phyloP scores from a whole-genome alignment of 2,113 vertebrate genomes.

The Alosa alosa region DNA sequence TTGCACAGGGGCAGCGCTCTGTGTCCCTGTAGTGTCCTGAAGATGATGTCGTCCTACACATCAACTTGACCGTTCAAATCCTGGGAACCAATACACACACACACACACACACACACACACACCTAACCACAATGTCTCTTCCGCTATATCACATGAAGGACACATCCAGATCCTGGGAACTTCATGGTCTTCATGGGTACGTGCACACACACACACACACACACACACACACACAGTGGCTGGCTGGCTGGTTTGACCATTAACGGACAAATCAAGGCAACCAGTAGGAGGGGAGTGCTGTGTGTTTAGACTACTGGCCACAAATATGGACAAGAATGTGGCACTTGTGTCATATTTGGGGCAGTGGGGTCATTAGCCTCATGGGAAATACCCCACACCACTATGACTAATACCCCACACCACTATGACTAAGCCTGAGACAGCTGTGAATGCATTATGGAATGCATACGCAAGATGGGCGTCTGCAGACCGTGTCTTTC shows the following conservation, averaged over 20 bases:
- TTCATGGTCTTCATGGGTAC: constrained; percentile 38
- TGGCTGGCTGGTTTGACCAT: background rate
- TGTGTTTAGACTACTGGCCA: background rate
- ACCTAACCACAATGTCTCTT: background rate
- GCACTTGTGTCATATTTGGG: background rate
- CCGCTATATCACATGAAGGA: background rate
- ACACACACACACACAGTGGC: constrained; percentile 30
- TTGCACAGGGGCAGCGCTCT: background rate
- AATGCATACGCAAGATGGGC: background rate
- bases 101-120: constrained; percentile 5
- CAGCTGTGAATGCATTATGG: background rate
- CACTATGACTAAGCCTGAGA: background rate
- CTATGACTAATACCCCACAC: background rate
- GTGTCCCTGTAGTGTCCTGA: background rate
- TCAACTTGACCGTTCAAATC: background rate
- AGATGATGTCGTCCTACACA: background rate
- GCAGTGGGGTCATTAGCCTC: background rate
- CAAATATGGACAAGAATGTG: background rate
- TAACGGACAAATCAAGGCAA: background rate
- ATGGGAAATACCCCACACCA: too few species aligned
- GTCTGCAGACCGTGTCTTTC: too few species aligned
- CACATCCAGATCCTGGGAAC: background rate
- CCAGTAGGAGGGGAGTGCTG: background rate
- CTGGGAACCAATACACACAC: background rate
- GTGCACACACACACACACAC: constrained; percentile 21